Percentiles rank a stretch among this genome's conserved stretches.
These are phyloP conservation scores for Lepidurus couesii DNA, from an alignment of 1,140 invertebrate species.

Conservation along the genomic window DNA sequence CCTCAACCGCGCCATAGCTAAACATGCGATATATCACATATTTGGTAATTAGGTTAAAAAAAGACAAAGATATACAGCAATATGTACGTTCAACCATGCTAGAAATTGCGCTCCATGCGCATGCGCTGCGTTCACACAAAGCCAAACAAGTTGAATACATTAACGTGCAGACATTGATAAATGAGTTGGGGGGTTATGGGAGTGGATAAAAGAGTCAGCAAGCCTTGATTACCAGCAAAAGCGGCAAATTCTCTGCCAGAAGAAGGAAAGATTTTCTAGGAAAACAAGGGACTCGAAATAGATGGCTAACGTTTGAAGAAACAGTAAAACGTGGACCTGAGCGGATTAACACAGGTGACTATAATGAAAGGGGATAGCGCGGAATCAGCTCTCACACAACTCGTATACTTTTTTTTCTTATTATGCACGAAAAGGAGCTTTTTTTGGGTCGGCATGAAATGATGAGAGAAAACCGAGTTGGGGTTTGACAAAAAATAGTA, in stretches of 20 bases:
- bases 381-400: not conserved
- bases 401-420: not conserved
- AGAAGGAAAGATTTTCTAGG: not conserved
- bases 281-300: not conserved
- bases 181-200: too few species aligned
- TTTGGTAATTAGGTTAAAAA: too few species aligned
- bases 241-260: not conserved
- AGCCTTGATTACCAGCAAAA: too few species aligned
- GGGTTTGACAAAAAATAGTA: not conserved
- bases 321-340: constrained; percentile 3
- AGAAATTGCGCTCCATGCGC: too few species aligned
- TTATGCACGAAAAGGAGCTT: constrained; percentile 1
- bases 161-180: too few species aligned
- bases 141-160: too few species aligned
- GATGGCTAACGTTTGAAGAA: not conserved
- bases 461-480: not conserved
- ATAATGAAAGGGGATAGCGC: not conserved
- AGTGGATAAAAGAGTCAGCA: too few species aligned
- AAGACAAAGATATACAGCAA: too few species aligned
- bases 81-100: too few species aligned
- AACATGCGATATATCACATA: too few species aligned
- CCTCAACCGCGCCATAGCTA: not conserved
- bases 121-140: too few species aligned
- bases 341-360: constrained; percentile 12
- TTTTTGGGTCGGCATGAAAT: not conserved